Conservation (phyloP, 2,888 invertebrate genomes). For the Meteorus colon region DNA sequence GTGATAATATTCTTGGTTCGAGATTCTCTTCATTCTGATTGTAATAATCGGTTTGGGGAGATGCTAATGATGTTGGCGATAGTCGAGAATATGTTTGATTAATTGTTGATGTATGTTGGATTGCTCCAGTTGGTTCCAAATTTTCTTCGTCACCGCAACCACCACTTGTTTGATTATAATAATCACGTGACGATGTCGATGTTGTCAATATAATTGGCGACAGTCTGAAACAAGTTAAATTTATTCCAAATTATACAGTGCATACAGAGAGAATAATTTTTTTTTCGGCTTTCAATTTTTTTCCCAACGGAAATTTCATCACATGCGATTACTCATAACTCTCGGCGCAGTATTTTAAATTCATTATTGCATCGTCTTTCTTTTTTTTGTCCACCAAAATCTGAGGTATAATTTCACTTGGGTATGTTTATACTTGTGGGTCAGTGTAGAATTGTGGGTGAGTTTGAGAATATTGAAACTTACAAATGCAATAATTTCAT, state of each 20-base stretch:
- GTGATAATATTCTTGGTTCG: constrained; percentile 62
- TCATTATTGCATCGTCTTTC: neutral
- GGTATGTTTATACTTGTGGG: constrained; percentile 12
- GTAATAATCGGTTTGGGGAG: constrained; percentile 63
- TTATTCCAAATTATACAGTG: constrained; percentile 10
- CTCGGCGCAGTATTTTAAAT: neutral
- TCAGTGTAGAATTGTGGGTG: too few relatives aligned
- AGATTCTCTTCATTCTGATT: constrained; percentile 65
- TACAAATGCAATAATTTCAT: too few relatives aligned
- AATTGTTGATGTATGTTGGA: constrained; percentile 40
- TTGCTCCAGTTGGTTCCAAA: constrained; percentile 60
- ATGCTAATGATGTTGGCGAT: constrained; percentile 63
- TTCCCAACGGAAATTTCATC: neutral
- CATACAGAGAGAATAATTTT: constrained; percentile 3
- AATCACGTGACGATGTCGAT: constrained; percentile 60
- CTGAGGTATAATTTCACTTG: neutral
- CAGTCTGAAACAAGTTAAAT: constrained; percentile 57
- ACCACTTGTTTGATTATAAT: constrained; percentile 63
- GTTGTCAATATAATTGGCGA: constrained; percentile 63
- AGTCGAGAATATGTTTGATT: constrained; percentile 55
- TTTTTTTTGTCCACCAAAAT: constrained; percentile 3
- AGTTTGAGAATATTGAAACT: too few relatives aligned
- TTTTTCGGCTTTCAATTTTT: neutral
- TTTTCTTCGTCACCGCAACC: constrained; percentile 72
- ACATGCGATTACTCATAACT: neutral